Evolutionary conservation across 2,888 invertebrate genomes (phyloP), one percentile per base, ranked within the genome.

Genomic region (Sphecodes monilicornis): DNA sequence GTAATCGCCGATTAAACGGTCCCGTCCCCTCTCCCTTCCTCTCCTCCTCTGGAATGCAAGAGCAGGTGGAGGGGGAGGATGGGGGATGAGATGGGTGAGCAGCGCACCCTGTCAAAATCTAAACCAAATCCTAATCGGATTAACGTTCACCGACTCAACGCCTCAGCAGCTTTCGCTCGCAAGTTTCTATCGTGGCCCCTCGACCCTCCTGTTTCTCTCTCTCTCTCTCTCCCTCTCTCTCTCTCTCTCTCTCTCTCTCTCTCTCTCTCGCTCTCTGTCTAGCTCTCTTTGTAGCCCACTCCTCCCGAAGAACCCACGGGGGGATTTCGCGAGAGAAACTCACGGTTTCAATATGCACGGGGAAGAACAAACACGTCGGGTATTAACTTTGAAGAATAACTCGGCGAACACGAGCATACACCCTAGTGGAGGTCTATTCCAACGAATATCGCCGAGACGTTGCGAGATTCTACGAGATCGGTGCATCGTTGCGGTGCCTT

Each of bases 41-140:
- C 22, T 10, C 22, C 50, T n/a, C 50, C 10, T 10, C 50, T 8
- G 22, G 50, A 50, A 50, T 50, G 50, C 22, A 3, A 41, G 41
- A 41, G 41, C 3, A 8, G 8, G 41, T 41, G 8, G 26, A 26
- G 54, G 54, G 26, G 57, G 26, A 11, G 57, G 26, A 29, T 1
- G 29, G 66, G 22, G 22, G 11, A 18, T 8, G 3, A 79, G 68
- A 69, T 16, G 32, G 74, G 73, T 18, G 78, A 77, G 57, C 72
- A 69, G 80, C 3, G 32, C 46, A 77, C 39, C 80, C 78, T 84
- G 88, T 91, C 86, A 89, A 91, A 89, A 87, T 90, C 87, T 88
- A 86, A 88, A 90, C 88, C 83, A 90, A 90, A 91, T 90, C 89
- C 87, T 91, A 91, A 92, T 91, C 89, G 89, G 86, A 90, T 90